Conservation (phyloP, 2,797 vertebrate genomes). For the Sebastes elongatus region DNA sequence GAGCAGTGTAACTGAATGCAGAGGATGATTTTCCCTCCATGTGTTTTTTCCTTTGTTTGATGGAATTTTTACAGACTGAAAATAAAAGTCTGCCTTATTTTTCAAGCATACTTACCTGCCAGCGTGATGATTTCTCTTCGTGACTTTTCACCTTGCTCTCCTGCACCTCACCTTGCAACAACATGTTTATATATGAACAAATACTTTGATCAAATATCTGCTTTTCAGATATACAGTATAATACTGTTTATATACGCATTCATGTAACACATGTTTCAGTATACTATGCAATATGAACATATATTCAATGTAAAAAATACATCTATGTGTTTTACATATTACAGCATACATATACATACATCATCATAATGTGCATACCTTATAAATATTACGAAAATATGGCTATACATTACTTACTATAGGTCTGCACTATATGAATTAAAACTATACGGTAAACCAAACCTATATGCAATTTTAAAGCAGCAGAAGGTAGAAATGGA, state of each 20-base stretch:
- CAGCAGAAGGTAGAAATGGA: too few relatives aligned
- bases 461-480: too few relatives aligned
- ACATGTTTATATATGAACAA: too few relatives aligned
- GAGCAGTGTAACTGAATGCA: too few relatives aligned
- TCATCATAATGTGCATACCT: not conserved
- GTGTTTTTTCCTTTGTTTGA: too few relatives aligned
- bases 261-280: not conserved
- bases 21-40: too few relatives aligned
- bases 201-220: not conserved
- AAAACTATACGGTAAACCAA: not conserved
- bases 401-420: not conserved
- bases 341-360: not conserved
- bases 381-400: not conserved
- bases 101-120: too few relatives aligned
- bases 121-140: too few relatives aligned
- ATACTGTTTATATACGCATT: not conserved
- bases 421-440: not conserved
- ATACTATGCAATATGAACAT: not conserved
- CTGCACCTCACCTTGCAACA: too few relatives aligned
- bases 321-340: not conserved
- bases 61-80: too few relatives aligned
- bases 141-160: too few relatives aligned
- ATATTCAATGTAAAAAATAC: not conserved
- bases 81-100: too few relatives aligned
- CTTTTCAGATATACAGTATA: not conserved